Conservation (phyloP, 1,140 invertebrate species). For the Agrypnia vestita region DNA sequence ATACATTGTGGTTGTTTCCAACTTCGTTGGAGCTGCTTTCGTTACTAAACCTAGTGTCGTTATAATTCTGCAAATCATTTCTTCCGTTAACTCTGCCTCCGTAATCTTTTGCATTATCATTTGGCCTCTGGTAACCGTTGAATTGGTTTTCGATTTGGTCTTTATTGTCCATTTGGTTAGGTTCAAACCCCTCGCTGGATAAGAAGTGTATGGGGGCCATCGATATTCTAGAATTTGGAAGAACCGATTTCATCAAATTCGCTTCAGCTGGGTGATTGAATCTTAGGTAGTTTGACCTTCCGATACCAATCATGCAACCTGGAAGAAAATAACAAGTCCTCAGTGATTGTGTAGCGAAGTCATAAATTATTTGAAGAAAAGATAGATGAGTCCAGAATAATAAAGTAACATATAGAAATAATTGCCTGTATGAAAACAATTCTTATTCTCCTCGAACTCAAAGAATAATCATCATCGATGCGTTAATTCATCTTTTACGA, state of each 20-base stretch:
- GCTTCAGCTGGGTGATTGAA: conserved; percentile 94
- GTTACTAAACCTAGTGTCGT: conserved; percentile 34
- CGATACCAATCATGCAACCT: conserved; percentile 86
- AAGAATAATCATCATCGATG: no score
- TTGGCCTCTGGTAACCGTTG: background rate
- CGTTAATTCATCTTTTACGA: no score
- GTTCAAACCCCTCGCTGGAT: conserved; percentile 63
- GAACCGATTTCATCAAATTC: conserved; percentile 85
- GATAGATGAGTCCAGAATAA: no score
- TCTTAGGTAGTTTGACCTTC: conserved; percentile 89
- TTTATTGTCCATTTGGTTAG: conserved; percentile 6
- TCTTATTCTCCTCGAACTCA: no score
- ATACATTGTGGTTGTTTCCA: conserved; percentile 64
- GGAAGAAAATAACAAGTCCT: conserved; percentile 56
- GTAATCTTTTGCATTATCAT: conserved; percentile 15
- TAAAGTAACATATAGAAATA: no score
- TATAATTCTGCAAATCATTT: conserved; percentile 2
- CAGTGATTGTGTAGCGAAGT: no score
- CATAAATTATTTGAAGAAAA: no score
- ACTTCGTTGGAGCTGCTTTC: conserved; percentile 64
- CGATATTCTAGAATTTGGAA: conserved; percentile 83
- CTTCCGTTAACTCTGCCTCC: background rate
- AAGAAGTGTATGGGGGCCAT: conserved; percentile 81
- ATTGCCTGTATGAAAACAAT: no score
- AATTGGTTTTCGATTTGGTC: conserved; percentile 13